A percentile compares a stretch with the other conserved stretches of the same genome.
These are phyloP conservation scores for Mystacornis crossleyi DNA, from an alignment of 2,113 vertebrate species.

Conservation along the genomic window DNA sequence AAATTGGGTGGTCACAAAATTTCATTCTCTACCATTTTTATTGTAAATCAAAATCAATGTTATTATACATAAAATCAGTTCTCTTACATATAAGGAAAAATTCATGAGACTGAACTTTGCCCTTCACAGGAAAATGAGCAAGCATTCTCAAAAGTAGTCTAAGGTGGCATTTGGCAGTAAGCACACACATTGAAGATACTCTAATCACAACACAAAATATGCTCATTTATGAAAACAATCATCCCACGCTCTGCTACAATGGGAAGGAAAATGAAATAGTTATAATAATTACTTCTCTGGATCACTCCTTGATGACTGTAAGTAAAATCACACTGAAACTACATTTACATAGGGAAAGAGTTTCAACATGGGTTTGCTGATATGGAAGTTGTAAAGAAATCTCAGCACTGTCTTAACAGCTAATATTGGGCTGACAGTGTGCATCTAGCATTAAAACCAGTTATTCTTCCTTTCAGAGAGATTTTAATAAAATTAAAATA, in stretches of 20 bases:
- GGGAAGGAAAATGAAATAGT: neutral
- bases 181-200: neutral
- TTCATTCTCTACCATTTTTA: neutral
- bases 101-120: neutral
- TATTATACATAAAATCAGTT: neutral
- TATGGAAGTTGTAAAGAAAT: neutral
- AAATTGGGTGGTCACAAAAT: neutral
- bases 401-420: neutral
- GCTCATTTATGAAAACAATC: neutral
- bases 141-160: neutral
- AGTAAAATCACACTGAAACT: neutral
- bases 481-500: neutral
- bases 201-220: neutral
- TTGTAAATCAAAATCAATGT: neutral
- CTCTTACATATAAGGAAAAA: neutral
- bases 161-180: neutral
- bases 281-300: neutral
- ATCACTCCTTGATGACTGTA: neutral
- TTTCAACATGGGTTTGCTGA: neutral
- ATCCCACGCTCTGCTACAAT: neutral
- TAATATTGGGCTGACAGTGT: neutral
- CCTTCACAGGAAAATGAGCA: neutral
- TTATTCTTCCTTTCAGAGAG: neutral
- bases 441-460: neutral
- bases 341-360: neutral